These are phyloP conservation scores for Stegana nigrithorax DNA, from an alignment of 2,888 invertebrate genomes.

Conservation along the genomic window DNA sequence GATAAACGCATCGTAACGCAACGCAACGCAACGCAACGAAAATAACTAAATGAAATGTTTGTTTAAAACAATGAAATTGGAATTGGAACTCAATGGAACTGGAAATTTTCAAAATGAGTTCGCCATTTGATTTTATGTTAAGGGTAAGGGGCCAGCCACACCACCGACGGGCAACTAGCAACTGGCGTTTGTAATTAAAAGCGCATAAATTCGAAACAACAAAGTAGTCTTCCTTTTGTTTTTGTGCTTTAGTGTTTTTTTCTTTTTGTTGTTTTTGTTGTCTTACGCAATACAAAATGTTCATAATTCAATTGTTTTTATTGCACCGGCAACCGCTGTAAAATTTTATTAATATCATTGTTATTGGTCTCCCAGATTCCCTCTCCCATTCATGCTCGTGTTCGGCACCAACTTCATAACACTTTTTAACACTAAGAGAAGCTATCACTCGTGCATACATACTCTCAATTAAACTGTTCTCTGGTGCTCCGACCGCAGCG, in stretches of 20 bases:
- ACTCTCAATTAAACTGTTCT: background rate
- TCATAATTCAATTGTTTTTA: slow-evolving; percentile 57
- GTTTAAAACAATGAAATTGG: background rate
- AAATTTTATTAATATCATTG: too few relatives aligned
- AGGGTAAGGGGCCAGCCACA: too few relatives aligned
- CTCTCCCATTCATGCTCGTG: too few relatives aligned
- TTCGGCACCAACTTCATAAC: too few relatives aligned
- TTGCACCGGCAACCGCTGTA: too few relatives aligned
- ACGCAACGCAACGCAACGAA: background rate
- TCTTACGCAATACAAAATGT: slow-evolving; percentile 40
- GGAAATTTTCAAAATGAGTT: background rate
- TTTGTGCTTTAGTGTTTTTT: too few relatives aligned
- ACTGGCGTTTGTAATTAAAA: slow-evolving; percentile 41
- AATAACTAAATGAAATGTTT: slow-evolving; percentile 2
- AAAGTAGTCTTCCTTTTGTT: too few relatives aligned
- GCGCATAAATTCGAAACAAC: slow-evolving; percentile 41
- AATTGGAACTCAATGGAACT: background rate
- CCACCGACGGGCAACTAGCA: too few relatives aligned
- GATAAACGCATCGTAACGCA: background rate
- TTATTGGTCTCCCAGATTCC: too few relatives aligned
- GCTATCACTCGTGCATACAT: background rate
- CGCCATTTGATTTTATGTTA: too few relatives aligned
- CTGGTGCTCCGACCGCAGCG: background rate
- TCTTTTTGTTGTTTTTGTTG: too few relatives aligned
- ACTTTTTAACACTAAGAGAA: background rate